Base-by-base conservation (phyloP, 2,888 invertebrate genomes). In the Drosophila imparisetae region DNA sequence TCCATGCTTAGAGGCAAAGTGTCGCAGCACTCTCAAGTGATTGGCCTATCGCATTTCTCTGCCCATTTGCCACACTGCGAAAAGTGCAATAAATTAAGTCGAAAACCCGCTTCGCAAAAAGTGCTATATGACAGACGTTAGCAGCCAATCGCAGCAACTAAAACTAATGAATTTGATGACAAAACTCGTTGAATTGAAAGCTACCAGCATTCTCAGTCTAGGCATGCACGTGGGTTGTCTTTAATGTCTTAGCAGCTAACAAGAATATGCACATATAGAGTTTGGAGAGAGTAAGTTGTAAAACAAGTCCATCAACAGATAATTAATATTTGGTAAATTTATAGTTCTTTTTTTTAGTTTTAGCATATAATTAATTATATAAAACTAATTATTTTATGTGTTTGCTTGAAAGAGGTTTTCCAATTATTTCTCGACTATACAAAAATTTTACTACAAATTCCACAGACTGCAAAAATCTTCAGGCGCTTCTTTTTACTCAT, bases 41-140 rank as follows among this genome's bases (percentile, higher is more conserved):
- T 90, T 85, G 85, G 84, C 81, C 87, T 86, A 86, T 86, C 86
- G 89, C 90, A 86, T 86, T 86, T 86, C 90, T 72, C 76, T 72
- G 71, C 73, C 85, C 75, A 86, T 88, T 83, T 85, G 86, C 81
- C 78, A 66, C 65, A 67, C 66, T 45, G 66, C 45, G 81, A 86
- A 88, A 86, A 88, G 78, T 83, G 89, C 83, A 88, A 84, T 84
- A 84, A 84, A 84, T 84, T 83, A 83, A 53, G 53, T 36, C 52
- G 48, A 60, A 64, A 69, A 62, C 70, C 70, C 62, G 65, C 59
- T 59, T 58, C 52, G 57, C 62, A 38, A 55, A 52, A 45, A 63
- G 49, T 57, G 42, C 52, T 10, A 55, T 69, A 59, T 61, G 64
- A 60, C 45, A 36, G 65, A 49, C 45, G 50, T 58, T 59, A 27